These are phyloP conservation scores for Meles meles DNA, from an alignment of 2,113 vertebrate species.

Conservation along the genomic window DNA sequence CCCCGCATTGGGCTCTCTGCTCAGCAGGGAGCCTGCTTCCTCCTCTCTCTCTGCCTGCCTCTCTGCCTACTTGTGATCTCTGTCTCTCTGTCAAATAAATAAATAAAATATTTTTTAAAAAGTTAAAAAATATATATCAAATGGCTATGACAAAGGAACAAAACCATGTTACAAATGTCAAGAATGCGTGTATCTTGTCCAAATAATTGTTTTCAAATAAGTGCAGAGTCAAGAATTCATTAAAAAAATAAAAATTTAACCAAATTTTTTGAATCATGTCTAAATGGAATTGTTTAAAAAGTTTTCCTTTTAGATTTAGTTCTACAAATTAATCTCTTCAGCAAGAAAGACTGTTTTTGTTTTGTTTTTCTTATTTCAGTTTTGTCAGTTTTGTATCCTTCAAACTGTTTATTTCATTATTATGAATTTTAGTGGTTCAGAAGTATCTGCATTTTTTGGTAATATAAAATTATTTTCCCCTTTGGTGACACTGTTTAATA, in stretches of 20 bases:
- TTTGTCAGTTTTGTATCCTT: background rate
- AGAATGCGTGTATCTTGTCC: background rate
- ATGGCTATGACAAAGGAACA: background rate
- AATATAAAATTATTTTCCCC: background rate
- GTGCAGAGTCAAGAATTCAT: background rate
- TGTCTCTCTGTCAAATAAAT: no score
- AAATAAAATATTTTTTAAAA: no score
- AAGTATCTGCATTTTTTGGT: background rate
- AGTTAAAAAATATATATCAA: background rate
- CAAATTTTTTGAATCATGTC: background rate
- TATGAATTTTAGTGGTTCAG: background rate
- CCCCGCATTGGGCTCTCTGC: no score
- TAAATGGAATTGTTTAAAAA: background rate
- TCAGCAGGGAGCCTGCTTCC: no score
- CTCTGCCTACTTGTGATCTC: no score
- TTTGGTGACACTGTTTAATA: background rate
- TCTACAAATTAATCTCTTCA: background rate
- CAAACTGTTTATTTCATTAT: background rate
- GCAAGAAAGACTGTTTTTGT: background rate
- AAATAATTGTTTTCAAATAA: no score
- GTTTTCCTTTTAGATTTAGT: background rate
- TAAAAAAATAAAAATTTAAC: background rate
- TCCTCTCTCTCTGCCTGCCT: no score
- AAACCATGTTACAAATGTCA: background rate
- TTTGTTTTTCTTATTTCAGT: background rate